These are phyloP conservation scores for Channa maculata DNA, from an alignment of 2,113 vertebrate species.

Conservation along the genomic window DNA sequence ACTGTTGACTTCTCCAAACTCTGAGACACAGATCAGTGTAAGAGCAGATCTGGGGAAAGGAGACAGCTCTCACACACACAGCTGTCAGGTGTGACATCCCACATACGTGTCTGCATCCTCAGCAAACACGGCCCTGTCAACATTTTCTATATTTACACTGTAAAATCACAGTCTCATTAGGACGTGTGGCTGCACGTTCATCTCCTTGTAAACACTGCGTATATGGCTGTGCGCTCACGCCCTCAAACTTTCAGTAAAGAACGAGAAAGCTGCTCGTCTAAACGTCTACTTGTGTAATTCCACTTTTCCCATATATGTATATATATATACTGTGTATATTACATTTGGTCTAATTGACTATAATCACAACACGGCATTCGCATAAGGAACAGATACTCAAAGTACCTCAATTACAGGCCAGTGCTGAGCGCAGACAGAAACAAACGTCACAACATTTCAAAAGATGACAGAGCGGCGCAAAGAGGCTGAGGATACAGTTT, in stretches of 20 bases:
- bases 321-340: constrained; percentile 9
- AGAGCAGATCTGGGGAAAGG: constrained; percentile 30
- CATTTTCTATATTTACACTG: constrained; percentile 12
- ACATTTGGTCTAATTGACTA: constrained; percentile 41
- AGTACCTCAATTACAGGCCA: constrained; percentile 49
- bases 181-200: neutral
- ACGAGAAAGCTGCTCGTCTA: constrained; percentile 18
- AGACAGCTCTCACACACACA: constrained; percentile 26
- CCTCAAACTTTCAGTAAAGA: constrained; percentile 23
- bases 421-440: neutral
- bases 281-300: constrained; percentile 14
- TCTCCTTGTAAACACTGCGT: constrained; percentile 6
- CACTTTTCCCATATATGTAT: constrained; percentile 2
- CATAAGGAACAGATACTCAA: constrained; percentile 19
- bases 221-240: neutral
- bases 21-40: constrained; percentile 51
- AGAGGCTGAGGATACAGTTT: constrained; percentile 26
- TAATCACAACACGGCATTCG: constrained; percentile 47
- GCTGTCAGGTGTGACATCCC: constrained; percentile 45
- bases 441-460: neutral
- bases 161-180: constrained; percentile 16
- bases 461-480: constrained; percentile 27
- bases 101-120: neutral
- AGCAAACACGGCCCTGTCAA: constrained; percentile 20
- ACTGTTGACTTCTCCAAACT: constrained; percentile 78